Evolutionary conservation across 2,113 vertebrate species (phyloP).

Genomic region (Carollia perspicillata): DNA sequence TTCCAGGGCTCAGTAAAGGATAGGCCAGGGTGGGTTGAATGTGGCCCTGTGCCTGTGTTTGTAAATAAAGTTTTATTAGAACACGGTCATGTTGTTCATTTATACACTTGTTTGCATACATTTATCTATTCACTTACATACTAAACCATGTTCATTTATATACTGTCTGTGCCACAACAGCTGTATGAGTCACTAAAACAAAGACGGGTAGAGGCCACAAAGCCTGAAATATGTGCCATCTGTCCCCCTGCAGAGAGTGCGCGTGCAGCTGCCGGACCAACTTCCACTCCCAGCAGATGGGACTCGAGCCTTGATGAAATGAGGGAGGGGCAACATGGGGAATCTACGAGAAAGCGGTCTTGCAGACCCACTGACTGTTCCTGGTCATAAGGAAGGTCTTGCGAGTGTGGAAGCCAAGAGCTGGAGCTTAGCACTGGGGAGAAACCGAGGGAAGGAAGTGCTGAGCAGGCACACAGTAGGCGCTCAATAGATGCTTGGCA

Average conservation of each 20-base stretch:
- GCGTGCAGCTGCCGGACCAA: background rate
- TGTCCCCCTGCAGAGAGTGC: background rate
- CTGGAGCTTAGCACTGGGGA: background rate
- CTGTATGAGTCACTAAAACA: background rate
- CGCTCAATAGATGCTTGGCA: background rate
- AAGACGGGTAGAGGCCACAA: too few relatives aligned
- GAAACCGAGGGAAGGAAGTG: background rate
- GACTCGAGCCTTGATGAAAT: background rate
- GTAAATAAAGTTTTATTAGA: constrained; percentile 47
- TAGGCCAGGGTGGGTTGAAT: background rate
- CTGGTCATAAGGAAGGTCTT: background rate
- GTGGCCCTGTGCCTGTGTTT: background rate
- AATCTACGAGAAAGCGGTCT: background rate
- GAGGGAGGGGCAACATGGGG: background rate
- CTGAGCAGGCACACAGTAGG: background rate
- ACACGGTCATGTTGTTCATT: background rate
- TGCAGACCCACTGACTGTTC: background rate
- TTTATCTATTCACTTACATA: background rate
- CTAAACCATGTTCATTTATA: background rate
- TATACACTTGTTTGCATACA: background rate
- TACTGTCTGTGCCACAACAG: background rate
- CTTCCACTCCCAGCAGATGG: background rate
- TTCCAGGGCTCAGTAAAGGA: background rate
- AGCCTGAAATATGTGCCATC: background rate
- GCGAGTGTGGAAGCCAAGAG: background rate